These are phyloP conservation scores for Berghia stephanieae DNA, from an alignment of 1,140 invertebrate species.

Conservation along the genomic window DNA sequence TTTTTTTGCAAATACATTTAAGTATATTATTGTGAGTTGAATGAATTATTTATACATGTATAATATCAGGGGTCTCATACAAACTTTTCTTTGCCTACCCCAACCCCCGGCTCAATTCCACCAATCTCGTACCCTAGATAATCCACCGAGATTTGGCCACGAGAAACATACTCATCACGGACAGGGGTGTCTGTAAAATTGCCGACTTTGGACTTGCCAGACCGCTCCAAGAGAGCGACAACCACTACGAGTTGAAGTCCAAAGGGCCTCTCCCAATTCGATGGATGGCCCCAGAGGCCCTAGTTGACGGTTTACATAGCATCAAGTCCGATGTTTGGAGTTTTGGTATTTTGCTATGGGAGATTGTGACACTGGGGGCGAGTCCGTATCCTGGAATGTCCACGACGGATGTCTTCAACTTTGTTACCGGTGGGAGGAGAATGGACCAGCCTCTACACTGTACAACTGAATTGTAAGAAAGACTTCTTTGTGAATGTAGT, in stretches of 20 bases:
- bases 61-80: background rate
- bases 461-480: slow-evolving; percentile 50
- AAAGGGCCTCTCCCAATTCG: slow-evolving; percentile 54
- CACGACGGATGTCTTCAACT: slow-evolving; percentile 44
- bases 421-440: slow-evolving; percentile 44
- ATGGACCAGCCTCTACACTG: slow-evolving; percentile 49
- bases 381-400: slow-evolving; percentile 49
- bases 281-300: slow-evolving; percentile 62
- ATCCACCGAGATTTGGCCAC: slow-evolving; percentile 89
- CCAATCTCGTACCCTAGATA: slow-evolving; percentile 78
- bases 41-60: background rate
- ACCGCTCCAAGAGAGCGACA: slow-evolving; percentile 69
- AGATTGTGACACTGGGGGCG: slow-evolving; percentile 59
- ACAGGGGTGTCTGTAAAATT: slow-evolving; percentile 82
- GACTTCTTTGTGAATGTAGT: slow-evolving; percentile 11
- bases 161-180: slow-evolving; percentile 80
- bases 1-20: background rate
- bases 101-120: background rate
- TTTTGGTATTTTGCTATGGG: slow-evolving; percentile 62
- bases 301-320: slow-evolving; percentile 48
- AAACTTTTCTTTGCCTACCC: background rate
- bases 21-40: background rate
- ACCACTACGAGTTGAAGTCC: slow-evolving; percentile 55
- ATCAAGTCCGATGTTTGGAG: slow-evolving; percentile 63
- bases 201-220: slow-evolving; percentile 89